Conservation (phyloP, 1,140 invertebrate species). For the Bombus pyrosoma region DNA sequence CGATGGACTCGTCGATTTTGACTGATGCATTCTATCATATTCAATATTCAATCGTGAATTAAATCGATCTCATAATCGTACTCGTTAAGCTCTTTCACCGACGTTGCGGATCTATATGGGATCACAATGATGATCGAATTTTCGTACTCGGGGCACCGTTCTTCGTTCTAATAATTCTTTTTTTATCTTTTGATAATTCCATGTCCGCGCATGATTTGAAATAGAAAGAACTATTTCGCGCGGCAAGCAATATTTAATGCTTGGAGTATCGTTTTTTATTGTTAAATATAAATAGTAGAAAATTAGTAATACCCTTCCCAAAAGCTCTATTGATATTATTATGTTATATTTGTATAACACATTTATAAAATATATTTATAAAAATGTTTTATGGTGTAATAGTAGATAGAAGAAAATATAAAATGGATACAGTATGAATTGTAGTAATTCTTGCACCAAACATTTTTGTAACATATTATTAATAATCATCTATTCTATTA, state of each 20-base stretch:
- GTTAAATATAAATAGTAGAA: not conserved
- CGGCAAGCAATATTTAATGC: too few relatives aligned
- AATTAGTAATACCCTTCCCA: too few relatives aligned
- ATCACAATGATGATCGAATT: conserved; percentile 1
- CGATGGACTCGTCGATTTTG: conserved; percentile 54
- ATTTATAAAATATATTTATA: too few relatives aligned
- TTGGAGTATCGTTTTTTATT: too few relatives aligned
- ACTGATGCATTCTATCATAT: conserved; percentile 49
- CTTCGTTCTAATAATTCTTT: not conserved
- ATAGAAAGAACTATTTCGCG: not conserved
- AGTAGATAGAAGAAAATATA: too few relatives aligned
- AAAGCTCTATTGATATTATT: too few relatives aligned
- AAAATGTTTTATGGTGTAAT: too few relatives aligned
- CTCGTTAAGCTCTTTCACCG: conserved; percentile 41
- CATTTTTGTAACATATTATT: too few relatives aligned
- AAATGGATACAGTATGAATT: too few relatives aligned
- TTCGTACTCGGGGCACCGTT: not conserved
- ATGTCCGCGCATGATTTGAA: not conserved
- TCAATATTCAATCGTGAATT: conserved; percentile 62
- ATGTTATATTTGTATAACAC: too few relatives aligned
- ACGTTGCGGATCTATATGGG: not conserved
- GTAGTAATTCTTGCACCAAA: too few relatives aligned
- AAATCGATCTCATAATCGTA: conserved; percentile 55
- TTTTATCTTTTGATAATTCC: not conserved
- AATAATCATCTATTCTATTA: too few relatives aligned